phyloP scores from a whole-genome alignment of 1,140 invertebrate species.

The Conus betulinus region DNA sequence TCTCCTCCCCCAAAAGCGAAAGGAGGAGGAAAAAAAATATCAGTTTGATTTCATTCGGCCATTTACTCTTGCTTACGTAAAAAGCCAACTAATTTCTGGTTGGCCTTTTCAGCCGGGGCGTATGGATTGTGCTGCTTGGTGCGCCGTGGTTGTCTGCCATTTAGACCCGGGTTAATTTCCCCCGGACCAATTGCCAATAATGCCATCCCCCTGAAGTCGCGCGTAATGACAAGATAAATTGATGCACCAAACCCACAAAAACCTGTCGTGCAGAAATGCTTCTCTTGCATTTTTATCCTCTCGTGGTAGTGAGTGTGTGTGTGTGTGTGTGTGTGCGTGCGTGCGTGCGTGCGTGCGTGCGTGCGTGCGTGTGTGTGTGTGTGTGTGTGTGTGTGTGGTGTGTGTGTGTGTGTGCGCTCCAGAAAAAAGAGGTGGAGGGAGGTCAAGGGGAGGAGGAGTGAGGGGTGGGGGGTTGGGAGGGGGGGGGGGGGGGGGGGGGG shows the following conservation, averaged over 20 bases:
- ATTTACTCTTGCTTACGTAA: not conserved
- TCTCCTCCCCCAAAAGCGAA: not conserved
- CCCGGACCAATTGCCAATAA: conserved; percentile 19
- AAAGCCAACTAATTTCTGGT: not conserved
- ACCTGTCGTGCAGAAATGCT: not conserved
- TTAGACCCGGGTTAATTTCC: conserved; percentile 13
- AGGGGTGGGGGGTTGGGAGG: too few relatives aligned
- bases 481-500: not conserved
- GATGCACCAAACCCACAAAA: conserved; percentile 11
- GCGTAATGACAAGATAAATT: conserved; percentile 33
- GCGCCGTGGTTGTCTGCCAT: conserved; percentile 16
- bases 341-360: too few relatives aligned
- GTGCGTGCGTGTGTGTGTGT: too few relatives aligned
- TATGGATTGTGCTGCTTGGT: conserved; percentile 2
- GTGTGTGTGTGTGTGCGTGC: too few relatives aligned
- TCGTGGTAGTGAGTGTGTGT: too few relatives aligned
- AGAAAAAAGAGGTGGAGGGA: not conserved
- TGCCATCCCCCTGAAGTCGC: not conserved
- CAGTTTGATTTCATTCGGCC: not conserved
- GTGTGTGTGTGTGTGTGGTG: too few relatives aligned
- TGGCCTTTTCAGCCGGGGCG: not conserved
- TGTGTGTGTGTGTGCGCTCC: too few relatives aligned
- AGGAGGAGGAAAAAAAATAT: not conserved
- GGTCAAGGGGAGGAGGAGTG: not conserved
- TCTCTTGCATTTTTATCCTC: not conserved